Base-by-base conservation (phyloP, 2,797 vertebrate genomes). In the Syngnathus acus region DNA sequence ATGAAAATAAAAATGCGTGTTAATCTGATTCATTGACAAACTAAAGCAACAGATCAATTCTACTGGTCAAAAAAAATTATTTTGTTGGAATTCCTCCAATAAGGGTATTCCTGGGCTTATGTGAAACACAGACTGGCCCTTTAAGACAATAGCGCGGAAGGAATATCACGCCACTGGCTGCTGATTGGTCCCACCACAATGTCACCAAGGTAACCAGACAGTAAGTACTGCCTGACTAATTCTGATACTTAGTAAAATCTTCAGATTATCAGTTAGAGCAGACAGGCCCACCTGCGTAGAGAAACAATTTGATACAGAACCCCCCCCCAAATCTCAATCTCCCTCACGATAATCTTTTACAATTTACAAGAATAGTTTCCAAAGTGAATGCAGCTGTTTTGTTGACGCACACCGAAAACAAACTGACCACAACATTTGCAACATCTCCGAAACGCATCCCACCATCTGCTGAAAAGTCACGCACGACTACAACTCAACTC, bases 111-210 rank as follows among this genome's bases (percentile, higher is more conserved):
- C 5, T 64, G 62, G 26, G 13, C 16, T 48, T 6, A 14, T 48
- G 10, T 62, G 40, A 50, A 1, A 47, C 63, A 26, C 37, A 69
- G 72, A 74, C 78, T 87, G 77, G 78, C 72, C 63, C 88, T 89
- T 91, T 90, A 90, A 90, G 86, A 89, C 87, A 90, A 87, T 80
- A 62, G 63, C 5, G 73, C 70, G 87, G 91, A 90, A 82, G 91
- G 91, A 90, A 89, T 81, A 85, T 92, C 91, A 89, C 90, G 87
- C 91, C 91, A 92, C 91, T 75, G 70, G 81, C 65, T 73, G 55
- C 80, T 82, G 81, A 90, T 86, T 89, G 88, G 89, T 75, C 81
- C 77, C 78, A 59, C 64, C 63, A 81, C 74, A 82, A 63, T 69
- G 77, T 88, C 76, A 66, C 61, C 71, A 79, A 40, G 23, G 72